Evolutionary conservation across 2,888 invertebrate species (phyloP).

Genomic region (Leptarthrus brevirostris): DNA sequence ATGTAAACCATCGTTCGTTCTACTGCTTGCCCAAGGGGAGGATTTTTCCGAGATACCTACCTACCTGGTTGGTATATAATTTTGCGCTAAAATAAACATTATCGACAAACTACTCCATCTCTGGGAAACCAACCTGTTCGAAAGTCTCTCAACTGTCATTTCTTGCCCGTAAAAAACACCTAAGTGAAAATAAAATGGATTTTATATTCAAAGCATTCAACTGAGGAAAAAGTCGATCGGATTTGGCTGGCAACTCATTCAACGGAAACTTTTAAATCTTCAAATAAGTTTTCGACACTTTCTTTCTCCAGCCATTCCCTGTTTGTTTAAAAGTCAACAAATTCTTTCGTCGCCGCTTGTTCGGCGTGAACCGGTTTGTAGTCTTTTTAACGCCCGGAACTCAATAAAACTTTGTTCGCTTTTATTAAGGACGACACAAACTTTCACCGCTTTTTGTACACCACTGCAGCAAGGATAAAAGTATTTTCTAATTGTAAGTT

Average conservation of each 20-base stretch:
- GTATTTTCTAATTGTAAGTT: constrained; percentile 12
- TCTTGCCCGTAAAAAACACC: background rate
- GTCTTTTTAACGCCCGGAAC: background rate
- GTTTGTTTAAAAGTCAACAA: constrained; percentile 18
- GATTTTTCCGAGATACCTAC: no score
- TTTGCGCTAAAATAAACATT: no score
- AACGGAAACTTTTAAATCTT: constrained; percentile 7
- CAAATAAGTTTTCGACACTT: constrained; percentile 9
- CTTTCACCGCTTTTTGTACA: background rate
- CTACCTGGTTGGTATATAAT: no score
- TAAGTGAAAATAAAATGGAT: constrained; percentile 6
- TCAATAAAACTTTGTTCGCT: constrained; percentile 15
- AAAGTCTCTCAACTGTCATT: no score
- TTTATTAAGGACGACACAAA: constrained; percentile 10
- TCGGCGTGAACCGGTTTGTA: background rate
- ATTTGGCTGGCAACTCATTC: constrained; percentile 10
- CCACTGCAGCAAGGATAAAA: background rate
- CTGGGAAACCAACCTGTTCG: no score
- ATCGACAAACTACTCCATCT: no score
- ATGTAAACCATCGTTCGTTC: no score
- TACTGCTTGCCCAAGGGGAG: no score
- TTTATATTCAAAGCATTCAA: constrained; percentile 10
- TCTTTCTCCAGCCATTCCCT: background rate
- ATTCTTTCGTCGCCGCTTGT: background rate
- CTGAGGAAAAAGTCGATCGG: background rate